Percentiles rank a stretch among this genome's conserved stretches.
phyloP scores from a whole-genome alignment of 2,797 vertebrate genomes.

The Sebastes iracundus region DNA sequence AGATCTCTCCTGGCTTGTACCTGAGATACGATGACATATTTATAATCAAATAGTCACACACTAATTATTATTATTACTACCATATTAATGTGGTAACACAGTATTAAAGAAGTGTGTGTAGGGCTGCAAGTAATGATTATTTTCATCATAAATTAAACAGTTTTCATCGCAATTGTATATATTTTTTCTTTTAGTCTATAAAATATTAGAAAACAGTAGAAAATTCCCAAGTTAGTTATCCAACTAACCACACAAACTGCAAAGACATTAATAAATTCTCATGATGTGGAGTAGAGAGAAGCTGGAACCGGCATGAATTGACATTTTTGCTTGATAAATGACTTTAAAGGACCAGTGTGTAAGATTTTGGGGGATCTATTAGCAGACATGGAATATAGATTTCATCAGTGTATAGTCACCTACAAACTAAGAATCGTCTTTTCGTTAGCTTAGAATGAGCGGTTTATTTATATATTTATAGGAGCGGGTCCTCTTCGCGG shows the following conservation, averaged over 20 bases:
- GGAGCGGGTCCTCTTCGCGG: too few species aligned
- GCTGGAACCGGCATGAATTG: not conserved
- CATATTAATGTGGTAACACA: not conserved
- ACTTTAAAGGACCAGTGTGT: too few species aligned
- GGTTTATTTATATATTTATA: too few species aligned
- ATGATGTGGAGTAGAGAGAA: not conserved
- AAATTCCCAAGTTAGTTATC: not conserved
- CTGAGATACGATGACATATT: not conserved
- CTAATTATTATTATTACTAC: not conserved
- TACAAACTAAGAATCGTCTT: too few species aligned
- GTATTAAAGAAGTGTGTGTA: not conserved
- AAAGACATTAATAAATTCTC: too few species aligned
- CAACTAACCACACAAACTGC: not conserved
- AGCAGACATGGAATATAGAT: too few species aligned
- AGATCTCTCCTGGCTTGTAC: not conserved
- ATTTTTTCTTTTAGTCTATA: not conserved
- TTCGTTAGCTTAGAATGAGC: too few species aligned
- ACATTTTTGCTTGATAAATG: too few species aligned
- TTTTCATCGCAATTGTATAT: not conserved
- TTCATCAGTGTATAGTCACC: rapidly evolving
- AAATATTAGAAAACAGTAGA: not conserved
- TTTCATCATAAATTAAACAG: not conserved
- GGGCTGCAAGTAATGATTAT: too few species aligned
- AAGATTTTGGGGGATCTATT: too few species aligned
- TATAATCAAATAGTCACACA: not conserved